phyloP scores from a whole-genome alignment of 2,888 invertebrate species.

The Xiphydria camelus region DNA sequence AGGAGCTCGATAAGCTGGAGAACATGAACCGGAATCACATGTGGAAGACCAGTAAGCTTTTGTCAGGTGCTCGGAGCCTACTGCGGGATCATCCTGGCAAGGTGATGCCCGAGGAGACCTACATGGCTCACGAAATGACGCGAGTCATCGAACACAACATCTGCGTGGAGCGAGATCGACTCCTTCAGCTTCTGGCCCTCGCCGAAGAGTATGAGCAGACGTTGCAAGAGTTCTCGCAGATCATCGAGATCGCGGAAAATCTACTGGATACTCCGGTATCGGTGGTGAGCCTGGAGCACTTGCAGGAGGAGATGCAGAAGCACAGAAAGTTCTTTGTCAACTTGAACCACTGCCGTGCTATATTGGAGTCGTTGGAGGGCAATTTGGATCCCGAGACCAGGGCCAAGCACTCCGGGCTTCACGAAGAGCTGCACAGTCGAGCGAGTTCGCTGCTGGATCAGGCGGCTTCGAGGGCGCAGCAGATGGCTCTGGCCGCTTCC shows the following conservation, averaged over 20 bases:
- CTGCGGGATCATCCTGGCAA: slow-evolving; percentile 72
- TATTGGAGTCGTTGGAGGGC: slow-evolving; percentile 82
- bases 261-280: slow-evolving; percentile 77
- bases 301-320: slow-evolving; percentile 89
- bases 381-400: slow-evolving; percentile 82
- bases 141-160: slow-evolving; percentile 73
- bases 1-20: slow-evolving; percentile 73
- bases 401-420: slow-evolving; percentile 71
- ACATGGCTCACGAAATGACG: slow-evolving; percentile 68
- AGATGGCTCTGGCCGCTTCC: slow-evolving; percentile 83
- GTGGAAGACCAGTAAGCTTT: slow-evolving; percentile 65
- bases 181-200: slow-evolving; percentile 74
- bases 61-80: slow-evolving; percentile 66
- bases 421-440: slow-evolving; percentile 75
- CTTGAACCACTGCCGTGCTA: slow-evolving; percentile 82
- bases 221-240: slow-evolving; percentile 82
- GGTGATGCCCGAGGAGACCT: slow-evolving; percentile 70
- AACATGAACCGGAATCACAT: slow-evolving; percentile 67
- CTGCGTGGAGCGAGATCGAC: slow-evolving; percentile 72
- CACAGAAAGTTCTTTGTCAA: slow-evolving; percentile 88
- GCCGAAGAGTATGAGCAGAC: slow-evolving; percentile 89
- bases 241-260: slow-evolving; percentile 82
- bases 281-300: slow-evolving; percentile 74
- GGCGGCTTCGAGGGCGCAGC: slow-evolving; percentile 79
- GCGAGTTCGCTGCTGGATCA: slow-evolving; percentile 78